A percentile compares a stretch with the other conserved stretches of the same genome.
These are phyloP conservation scores for Acridotheres tristis DNA, from an alignment of 2,797 vertebrate species.

Conservation along the genomic window DNA sequence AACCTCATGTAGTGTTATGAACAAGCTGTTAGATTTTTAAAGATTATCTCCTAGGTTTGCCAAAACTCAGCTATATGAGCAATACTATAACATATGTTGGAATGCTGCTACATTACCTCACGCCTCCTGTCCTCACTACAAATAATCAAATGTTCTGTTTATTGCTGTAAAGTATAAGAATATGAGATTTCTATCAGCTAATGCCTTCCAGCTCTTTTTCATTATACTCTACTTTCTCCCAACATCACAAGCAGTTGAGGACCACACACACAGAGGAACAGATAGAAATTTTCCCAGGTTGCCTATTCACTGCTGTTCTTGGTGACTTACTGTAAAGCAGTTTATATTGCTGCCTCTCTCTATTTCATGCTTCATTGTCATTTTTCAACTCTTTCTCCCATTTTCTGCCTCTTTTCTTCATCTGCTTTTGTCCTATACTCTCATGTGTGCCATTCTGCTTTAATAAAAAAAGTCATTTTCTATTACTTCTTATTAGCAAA, in stretches of 20 bases:
- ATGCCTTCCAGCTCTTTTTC: constrained; percentile 38
- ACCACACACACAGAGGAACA: not conserved
- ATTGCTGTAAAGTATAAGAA: constrained; percentile 7
- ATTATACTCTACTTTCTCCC: not conserved
- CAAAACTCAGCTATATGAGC: constrained; percentile 48
- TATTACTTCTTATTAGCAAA: not conserved
- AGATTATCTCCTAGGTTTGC: constrained; percentile 14
- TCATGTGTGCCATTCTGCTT: not conserved
- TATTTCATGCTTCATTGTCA: not conserved
- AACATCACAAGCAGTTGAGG: not conserved
- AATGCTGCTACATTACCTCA: constrained; percentile 18
- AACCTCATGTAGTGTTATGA: not conserved
- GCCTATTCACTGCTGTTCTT: not conserved
- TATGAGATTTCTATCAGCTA: constrained; percentile 37
- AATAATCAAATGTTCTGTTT: constrained; percentile 43
- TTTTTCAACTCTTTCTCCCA: not conserved
- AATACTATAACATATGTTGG: constrained; percentile 55
- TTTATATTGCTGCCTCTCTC: not conserved
- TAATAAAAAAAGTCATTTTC: not conserved
- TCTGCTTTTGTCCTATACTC: not conserved
- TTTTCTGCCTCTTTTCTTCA: not conserved
- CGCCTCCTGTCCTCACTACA: constrained; percentile 42
- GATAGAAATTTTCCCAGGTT: not conserved
- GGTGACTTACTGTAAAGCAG: not conserved
- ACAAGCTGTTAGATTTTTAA: not conserved